Evolutionary conservation across 1,140 invertebrate species (phyloP), one percentile per base, ranked within the genome.

Genomic region (Phortica variegata): DNA sequence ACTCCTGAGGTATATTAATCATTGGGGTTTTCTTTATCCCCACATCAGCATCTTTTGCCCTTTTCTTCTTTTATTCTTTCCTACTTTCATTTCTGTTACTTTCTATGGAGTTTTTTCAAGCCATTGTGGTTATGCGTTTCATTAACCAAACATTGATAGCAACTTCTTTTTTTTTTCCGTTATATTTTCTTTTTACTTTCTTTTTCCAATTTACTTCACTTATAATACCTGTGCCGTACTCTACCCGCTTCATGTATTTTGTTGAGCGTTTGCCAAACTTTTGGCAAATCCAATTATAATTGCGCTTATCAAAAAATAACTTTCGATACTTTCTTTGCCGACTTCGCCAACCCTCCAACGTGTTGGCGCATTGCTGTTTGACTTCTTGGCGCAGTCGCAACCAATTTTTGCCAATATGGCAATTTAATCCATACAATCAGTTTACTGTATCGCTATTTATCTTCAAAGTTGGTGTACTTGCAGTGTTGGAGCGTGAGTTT

Each of bases 271-370:
- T n/a, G 10, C 5, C 23, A 26, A 68, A 68, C 65, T 69, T 72
- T 55, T 34, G 41, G 60, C 63, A 72, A 72, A 72, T 72, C 68
- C 68, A 72, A 72, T 72, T 72, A 72, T 72, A 72, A 72, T 69
- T 69, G 68, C 68, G 68, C 68, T 72, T 72, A 72, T 72, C 68
- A 72, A 72, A 72, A 72, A 72, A 65, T 69, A 72, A 61, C 69
- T 72, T 71, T 69, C 61, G 65, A 69, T 70, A 60, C 66, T 71
- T 57, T 34, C 50, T 59, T 38, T n/a, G 49, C 13, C 43, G 45
- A 42, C 33, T 7, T 34, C 33, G 12, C 16, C 8, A 10, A n/a
- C 13, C 10, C 12, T 34, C 4, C n/a, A n/a, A 7, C 13, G 12
- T 7, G 17, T 40, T 31, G 37, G 39, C 38, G 47, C 32, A n/a